These are phyloP conservation scores for Thermophis baileyi DNA, from an alignment of 2,113 vertebrate species.

Conservation along the genomic window DNA sequence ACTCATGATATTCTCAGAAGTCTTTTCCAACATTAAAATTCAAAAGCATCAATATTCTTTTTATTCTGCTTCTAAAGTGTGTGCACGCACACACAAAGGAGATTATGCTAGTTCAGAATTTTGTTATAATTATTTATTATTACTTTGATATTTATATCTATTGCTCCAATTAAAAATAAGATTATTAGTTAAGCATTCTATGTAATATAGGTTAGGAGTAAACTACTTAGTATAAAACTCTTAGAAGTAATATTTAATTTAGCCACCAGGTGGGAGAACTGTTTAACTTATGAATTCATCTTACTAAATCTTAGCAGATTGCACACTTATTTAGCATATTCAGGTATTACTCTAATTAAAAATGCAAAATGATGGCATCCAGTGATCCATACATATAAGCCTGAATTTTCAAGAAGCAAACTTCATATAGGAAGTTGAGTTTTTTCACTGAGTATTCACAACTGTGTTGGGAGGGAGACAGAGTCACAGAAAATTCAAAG, in stretches of 20 bases:
- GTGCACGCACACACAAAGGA: background rate
- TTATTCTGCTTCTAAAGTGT: background rate
- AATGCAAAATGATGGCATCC: background rate
- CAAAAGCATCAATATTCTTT: background rate
- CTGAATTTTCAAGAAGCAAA: background rate
- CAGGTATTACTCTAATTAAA: constrained; percentile 21
- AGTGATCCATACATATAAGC: background rate
- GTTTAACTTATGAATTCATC: constrained; percentile 40
- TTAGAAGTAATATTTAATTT: constrained; percentile 25
- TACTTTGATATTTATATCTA: background rate
- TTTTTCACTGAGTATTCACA: background rate
- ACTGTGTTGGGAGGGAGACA: background rate
- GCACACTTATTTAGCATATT: background rate
- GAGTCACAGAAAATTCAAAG: background rate
- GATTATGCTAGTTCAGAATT: background rate
- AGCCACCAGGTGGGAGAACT: constrained; percentile 64
- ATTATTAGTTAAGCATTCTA: background rate
- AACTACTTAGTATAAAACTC: background rate
- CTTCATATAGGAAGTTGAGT: background rate
- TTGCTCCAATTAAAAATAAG: background rate
- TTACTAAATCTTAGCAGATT: background rate
- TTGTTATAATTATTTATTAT: background rate
- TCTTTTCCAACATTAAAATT: background rate
- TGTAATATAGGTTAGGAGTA: background rate
- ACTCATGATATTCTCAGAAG: background rate